Percentiles rank a stretch among this genome's conserved stretches.
phyloP scores from a whole-genome alignment of 1,140 invertebrate species.

The Holotrichia oblita region DNA sequence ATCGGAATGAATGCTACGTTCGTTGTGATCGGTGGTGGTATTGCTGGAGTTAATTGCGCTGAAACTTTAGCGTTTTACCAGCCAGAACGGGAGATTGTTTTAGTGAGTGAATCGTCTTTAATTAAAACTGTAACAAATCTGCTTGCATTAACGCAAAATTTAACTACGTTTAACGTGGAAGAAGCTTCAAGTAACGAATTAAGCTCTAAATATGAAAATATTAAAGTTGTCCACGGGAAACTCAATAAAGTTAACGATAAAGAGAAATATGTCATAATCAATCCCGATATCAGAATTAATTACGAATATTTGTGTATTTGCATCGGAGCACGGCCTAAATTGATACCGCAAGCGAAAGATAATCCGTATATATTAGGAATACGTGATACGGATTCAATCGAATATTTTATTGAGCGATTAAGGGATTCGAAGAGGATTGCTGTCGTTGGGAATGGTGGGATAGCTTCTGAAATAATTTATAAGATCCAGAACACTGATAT shows the following conservation, averaged over 20 bases:
- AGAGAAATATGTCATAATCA: constrained; percentile 63
- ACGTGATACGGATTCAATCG: constrained; percentile 94
- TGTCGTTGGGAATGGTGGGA: constrained; percentile 96
- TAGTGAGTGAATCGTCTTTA: constrained; percentile 84
- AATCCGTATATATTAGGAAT: constrained; percentile 84
- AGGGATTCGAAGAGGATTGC: constrained; percentile 74
- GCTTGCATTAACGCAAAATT: constrained; percentile 77
- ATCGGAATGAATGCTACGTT: constrained; percentile 66
- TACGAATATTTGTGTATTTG: constrained; percentile 92
- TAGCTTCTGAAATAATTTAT: constrained; percentile 95
- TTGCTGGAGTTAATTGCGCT: constrained; percentile 92
- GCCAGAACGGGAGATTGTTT: constrained; percentile 73
- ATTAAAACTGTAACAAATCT: constrained; percentile 91
- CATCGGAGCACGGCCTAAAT: constrained; percentile 85
- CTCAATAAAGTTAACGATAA: constrained; percentile 66
- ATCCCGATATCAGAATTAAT: constrained; percentile 67
- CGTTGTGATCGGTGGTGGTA: constrained; percentile 92
- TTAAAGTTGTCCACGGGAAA: constrained; percentile 74
- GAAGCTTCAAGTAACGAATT: constrained; percentile 74
- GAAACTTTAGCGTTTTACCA: constrained; percentile 82
- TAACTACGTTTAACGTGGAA: constrained; percentile 86
- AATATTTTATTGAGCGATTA: constrained; percentile 79
- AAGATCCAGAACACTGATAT: constrained; percentile 86
- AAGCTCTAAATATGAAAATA: constrained; percentile 65
- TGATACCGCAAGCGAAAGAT: constrained; percentile 71